These are phyloP conservation scores for Ailurus styani DNA, from an alignment of 2,113 vertebrate species.

Conservation along the genomic window DNA sequence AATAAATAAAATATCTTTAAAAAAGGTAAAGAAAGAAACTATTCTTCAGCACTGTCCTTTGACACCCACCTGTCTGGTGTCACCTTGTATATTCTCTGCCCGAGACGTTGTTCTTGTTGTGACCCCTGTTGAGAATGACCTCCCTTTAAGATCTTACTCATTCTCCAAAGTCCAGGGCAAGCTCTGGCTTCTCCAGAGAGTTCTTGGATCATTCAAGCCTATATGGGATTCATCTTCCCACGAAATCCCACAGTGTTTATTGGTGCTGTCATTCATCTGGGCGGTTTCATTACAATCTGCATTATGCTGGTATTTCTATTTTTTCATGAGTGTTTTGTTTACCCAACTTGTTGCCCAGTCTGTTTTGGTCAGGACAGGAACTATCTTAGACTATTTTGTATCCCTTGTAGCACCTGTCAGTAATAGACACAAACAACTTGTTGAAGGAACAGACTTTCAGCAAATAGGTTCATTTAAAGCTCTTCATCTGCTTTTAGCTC, in stretches of 20 bases:
- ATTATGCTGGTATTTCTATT: neutral
- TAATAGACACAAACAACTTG: neutral
- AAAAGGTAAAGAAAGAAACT: neutral
- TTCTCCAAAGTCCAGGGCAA: neutral
- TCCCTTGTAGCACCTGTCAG: neutral
- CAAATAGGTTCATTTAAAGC: neutral
- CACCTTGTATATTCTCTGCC: neutral
- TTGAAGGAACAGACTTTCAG: neutral
- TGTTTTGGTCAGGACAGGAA: neutral
- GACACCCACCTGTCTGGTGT: neutral
- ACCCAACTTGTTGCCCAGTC: neutral
- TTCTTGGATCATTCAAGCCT: neutral
- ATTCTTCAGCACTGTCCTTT: neutral
- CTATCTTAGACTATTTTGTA: neutral
- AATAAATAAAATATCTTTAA: neutral
- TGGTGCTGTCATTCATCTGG: neutral
- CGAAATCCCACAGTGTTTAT: neutral
- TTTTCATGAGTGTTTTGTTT: neutral
- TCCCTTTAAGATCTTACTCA: neutral
- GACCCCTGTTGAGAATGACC: neutral
- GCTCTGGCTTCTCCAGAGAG: neutral
- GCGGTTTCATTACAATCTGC: neutral
- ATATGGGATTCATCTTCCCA: neutral
- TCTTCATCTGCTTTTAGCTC: neutral
- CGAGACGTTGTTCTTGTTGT: neutral